phyloP scores from a whole-genome alignment of 2,888 invertebrate species.

The Limnephilus auricula region DNA sequence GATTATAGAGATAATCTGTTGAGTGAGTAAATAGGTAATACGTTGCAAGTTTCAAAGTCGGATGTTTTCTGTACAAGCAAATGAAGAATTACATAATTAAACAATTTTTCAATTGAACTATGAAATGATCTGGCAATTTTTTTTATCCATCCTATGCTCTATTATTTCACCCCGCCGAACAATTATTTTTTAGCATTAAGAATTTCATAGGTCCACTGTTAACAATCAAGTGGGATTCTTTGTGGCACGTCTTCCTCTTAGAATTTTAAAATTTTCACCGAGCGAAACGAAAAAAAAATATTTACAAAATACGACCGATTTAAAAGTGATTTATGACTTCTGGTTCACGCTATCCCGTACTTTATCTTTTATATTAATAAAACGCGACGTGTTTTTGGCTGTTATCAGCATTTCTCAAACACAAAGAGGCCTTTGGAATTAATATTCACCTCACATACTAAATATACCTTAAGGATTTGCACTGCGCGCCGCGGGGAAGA shows the following conservation, averaged over 20 bases:
- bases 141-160: not conserved
- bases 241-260: not conserved
- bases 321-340: not conserved
- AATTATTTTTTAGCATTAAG: not conserved
- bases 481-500: not conserved
- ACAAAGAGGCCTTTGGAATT: not conserved
- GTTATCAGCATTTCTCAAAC: conserved; percentile 2
- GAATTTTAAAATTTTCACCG: not conserved
- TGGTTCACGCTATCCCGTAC: not conserved
- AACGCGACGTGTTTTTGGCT: conserved; percentile 1
- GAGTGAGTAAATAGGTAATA: not conserved
- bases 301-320: not conserved
- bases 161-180: not conserved
- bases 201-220: not conserved
- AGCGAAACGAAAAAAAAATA: not conserved
- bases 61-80: not conserved
- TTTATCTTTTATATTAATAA: conserved; percentile 2
- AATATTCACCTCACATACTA: not conserved
- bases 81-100: not conserved
- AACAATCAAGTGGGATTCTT: not conserved
- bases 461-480: conserved; percentile 2
- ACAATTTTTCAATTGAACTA: not conserved
- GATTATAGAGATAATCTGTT: not conserved
- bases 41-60: not conserved
- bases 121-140: not conserved